A percentile compares a stretch with the other conserved stretches of the same genome.
Evolutionary conservation across 2,888 invertebrate genomes (phyloP).

Genomic region (Pyrrhia umbra): DNA sequence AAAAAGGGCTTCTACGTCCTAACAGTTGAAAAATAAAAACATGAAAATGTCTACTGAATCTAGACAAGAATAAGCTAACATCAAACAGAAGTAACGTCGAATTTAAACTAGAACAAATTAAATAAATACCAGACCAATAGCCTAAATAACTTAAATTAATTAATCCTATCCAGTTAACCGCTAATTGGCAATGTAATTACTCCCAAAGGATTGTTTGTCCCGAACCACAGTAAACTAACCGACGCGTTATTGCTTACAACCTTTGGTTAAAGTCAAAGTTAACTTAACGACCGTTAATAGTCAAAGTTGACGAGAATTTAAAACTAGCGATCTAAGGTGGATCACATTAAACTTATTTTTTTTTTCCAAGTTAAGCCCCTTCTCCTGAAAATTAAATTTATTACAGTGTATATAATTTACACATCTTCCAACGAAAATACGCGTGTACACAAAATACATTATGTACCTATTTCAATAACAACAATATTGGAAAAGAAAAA

Average conservation of each 20-base stretch:
- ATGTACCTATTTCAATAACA: slow-evolving; percentile 3
- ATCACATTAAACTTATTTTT: no score
- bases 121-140: not conserved
- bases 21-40: no score
- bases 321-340: no score
- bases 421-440: no score
- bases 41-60: no score
- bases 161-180: not conserved
- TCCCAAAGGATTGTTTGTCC: slow-evolving; percentile 18
- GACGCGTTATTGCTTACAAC: not conserved
- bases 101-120: slow-evolving; percentile 4
- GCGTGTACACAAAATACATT: not conserved
- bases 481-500: slow-evolving; percentile 2
- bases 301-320: not conserved
- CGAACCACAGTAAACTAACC: not conserved
- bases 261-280: not conserved
- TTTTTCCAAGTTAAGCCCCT: no score
- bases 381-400: no score
- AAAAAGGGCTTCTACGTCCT: no score
- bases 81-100: not conserved
- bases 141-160: slow-evolving; percentile 18
- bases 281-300: not conserved
- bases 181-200: slow-evolving; percentile 18
- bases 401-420: no score
- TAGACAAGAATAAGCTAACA: not conserved